Evolutionary conservation across 2,888 invertebrate genomes (phyloP), one percentile per base, ranked within the genome.

Genomic region (Luffia ferchaultella): DNA sequence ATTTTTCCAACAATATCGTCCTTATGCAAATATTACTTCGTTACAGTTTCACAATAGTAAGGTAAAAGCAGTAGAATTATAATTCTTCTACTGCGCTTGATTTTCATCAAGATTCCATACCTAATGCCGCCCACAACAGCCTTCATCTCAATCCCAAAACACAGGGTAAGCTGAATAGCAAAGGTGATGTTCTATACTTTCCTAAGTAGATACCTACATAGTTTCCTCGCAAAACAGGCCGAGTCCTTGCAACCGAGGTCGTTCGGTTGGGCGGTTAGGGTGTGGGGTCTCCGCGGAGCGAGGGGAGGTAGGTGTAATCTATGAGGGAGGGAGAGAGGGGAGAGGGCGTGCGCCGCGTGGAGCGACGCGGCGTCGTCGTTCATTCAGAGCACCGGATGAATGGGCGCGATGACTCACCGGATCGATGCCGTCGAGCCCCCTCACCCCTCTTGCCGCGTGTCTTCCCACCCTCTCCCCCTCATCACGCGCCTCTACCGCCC

Each of bases 311-410:
- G n/a, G n/a, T n/a, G n/a, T n/a, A n/a, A n/a, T n/a, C n/a, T n/a
- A n/a, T n/a, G n/a, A 12, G 30, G 30, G 5, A 49, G 51, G 51
- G 49, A 48, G 51, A 41, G 49, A 65, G 62, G 53, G 59, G 54
- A 53, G 57, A 62, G 62, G 60, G 61, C 52, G 56, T 72, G 68
- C 72, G 61, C 63, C 65, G 64, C 68, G 61, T 65, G 67, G 68
- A 68, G 75, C 60, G 62, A 68, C 65, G 61, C 59, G 64, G 58
- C 63, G 69, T 68, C 68, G 65, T 62, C 59, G 67, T 80, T 79
- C 82, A 83, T 83, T 83, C 74, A 83, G 77, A 60, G 76, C 73
- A 74, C 74, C 71, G 73, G 74, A 80, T 83, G 82, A 83, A 83
- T 83, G 82, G 70, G 73, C 65, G 70, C 70, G 70, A 68, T 82